Percentiles rank a stretch among this genome's conserved stretches.
Evolutionary conservation across 2,797 vertebrate species (phyloP).

Genomic region (Mycteria americana): DNA sequence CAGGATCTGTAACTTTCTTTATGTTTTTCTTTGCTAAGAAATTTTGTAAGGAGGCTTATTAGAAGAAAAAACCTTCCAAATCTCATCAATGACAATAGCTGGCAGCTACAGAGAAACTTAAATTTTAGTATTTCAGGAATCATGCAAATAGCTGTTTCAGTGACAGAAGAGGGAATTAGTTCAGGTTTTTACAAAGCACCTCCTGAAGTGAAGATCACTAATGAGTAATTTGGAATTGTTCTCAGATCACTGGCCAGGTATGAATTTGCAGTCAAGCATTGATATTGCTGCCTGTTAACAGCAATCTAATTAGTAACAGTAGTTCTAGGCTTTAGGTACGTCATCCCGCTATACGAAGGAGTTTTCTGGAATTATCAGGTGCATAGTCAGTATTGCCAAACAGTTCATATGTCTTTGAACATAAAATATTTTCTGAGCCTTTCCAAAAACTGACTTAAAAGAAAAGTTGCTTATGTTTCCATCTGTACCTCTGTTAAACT

Average conservation of each 20-base stretch:
- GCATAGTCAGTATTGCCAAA: background rate
- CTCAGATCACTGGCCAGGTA: constrained; percentile 7
- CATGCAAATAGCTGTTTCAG: background rate
- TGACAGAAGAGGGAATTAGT: background rate
- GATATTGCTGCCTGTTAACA: constrained; percentile 8
- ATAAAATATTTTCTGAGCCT: background rate
- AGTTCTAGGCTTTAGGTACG: background rate
- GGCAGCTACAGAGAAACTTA: background rate
- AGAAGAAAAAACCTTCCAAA: background rate
- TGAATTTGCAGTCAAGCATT: background rate
- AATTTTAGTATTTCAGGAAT: background rate
- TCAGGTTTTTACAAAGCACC: background rate
- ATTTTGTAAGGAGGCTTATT: background rate
- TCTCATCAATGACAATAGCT: background rate
- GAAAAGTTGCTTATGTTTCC: background rate
- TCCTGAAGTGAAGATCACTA: constrained; percentile 29
- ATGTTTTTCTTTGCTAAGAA: background rate
- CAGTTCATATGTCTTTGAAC: background rate
- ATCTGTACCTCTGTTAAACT: background rate
- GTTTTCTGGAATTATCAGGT: background rate
- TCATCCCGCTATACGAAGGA: background rate
- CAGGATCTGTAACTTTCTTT: background rate
- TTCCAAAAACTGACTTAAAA: background rate
- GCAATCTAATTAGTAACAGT: background rate
- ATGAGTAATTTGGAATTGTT: constrained; percentile 37